These are phyloP conservation scores for Linepithema humile DNA, from an alignment of 1,140 invertebrate genomes.

Conservation along the genomic window DNA sequence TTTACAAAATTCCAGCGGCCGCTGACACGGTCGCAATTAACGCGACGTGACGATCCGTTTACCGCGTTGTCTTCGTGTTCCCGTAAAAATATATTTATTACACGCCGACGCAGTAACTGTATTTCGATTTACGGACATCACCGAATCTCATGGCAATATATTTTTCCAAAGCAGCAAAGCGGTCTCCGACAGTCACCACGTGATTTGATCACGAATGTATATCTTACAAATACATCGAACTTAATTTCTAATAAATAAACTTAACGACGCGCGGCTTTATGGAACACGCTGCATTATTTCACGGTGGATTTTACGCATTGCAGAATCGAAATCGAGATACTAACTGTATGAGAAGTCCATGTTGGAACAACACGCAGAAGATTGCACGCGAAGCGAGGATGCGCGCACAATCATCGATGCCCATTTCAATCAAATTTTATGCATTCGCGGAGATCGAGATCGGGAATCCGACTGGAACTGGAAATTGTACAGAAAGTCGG, in stretches of 20 bases:
- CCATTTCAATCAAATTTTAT: neutral
- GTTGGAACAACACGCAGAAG: neutral
- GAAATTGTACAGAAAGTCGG: slow-evolving; percentile 21
- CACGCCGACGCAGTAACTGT: neutral
- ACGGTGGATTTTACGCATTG: neutral
- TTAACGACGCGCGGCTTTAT: no score
- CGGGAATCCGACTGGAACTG: neutral
- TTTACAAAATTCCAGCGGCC: slow-evolving; percentile 15
- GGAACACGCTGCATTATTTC: no score
- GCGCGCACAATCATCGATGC: neutral
- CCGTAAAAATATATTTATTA: neutral
- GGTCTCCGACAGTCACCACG: no score
- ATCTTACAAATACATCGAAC: no score
- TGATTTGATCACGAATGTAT: no score
- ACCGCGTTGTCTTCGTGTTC: neutral
- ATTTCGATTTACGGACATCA: neutral
- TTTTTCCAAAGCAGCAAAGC: no score
- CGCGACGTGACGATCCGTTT: neutral
- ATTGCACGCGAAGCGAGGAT: neutral
- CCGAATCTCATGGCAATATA: neutral
- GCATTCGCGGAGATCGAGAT: neutral
- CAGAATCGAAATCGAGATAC: neutral
- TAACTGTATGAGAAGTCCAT: neutral
- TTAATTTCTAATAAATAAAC: no score
- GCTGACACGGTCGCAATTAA: slow-evolving; percentile 19